Conservation (phyloP, 53 echinoderm and acorn worm genomes). For the Stichopus horrens region DNA sequence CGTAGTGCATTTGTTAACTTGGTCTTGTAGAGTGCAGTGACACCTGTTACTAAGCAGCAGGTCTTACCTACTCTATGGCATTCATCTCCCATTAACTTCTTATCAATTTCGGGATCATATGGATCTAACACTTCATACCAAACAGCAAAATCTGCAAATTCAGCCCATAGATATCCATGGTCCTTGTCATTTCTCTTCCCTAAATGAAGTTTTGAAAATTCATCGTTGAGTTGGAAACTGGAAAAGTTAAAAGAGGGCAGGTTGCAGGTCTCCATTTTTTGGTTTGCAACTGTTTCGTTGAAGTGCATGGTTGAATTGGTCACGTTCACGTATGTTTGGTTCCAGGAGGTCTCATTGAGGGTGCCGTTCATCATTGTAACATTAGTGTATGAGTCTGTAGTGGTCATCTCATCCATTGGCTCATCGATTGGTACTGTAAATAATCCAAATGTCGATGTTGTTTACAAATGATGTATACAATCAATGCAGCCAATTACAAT, state of each 20-base stretch:
- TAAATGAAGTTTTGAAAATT: conserved; percentile 57
- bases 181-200: conserved; percentile 68
- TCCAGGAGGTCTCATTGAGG: conserved; percentile 1
- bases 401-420: conserved; percentile 16
- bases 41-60: no score
- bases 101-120: conserved; percentile 58
- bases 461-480: neutral
- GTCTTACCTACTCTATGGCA: conserved; percentile 69
- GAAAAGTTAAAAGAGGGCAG: conserved; percentile 22
- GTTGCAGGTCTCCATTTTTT: neutral
- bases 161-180: conserved; percentile 68
- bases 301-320: conserved; percentile 27
- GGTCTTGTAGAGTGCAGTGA: no score
- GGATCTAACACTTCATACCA: conserved; percentile 73
- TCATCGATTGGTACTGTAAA: conserved; percentile 4
- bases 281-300: neutral
- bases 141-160: conserved; percentile 77
- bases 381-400: conserved; percentile 12
- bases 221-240: conserved; percentile 31
- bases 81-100: conserved; percentile 61
- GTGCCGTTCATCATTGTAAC: neutral
- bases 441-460: neutral
- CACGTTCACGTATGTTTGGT: neutral
- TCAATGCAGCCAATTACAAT: neutral
- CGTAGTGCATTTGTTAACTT: no score